Conservation (phyloP, 2,797 vertebrate genomes). For the Threskiornis aethiopicus region DNA sequence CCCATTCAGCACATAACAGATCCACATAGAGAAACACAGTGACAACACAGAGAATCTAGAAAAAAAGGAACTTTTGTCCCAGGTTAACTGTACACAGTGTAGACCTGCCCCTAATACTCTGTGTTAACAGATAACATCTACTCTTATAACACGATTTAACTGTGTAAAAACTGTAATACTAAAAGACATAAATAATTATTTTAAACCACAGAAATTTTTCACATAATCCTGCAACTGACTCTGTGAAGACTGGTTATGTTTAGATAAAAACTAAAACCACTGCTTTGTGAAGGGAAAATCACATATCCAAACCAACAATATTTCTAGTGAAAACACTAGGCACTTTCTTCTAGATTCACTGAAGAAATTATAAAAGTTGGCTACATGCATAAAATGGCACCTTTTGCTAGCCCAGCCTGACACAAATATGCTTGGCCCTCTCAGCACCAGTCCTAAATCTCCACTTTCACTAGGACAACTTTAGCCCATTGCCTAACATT, state of each 20-base stretch:
- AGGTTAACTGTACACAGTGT: background rate
- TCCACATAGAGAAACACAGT: background rate
- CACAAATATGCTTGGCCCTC: background rate
- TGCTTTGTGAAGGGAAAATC: background rate
- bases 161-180: background rate
- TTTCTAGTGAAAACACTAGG: background rate
- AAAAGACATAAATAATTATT: background rate
- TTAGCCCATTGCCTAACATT: background rate
- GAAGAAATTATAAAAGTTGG: background rate
- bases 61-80: background rate
- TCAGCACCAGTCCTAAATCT: background rate
- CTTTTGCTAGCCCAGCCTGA: background rate
- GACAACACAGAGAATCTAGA: background rate
- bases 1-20: background rate
- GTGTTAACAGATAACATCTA: background rate
- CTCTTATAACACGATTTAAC: background rate
- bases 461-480: background rate
- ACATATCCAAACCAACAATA: background rate
- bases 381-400: background rate
- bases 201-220: background rate
- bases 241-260: fast-evolving
- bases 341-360: background rate
- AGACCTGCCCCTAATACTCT: background rate
- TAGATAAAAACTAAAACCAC: background rate
- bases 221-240: background rate